Evolutionary conservation across 2,888 invertebrate genomes (phyloP).

Genomic region (Diaphora mendica): DNA sequence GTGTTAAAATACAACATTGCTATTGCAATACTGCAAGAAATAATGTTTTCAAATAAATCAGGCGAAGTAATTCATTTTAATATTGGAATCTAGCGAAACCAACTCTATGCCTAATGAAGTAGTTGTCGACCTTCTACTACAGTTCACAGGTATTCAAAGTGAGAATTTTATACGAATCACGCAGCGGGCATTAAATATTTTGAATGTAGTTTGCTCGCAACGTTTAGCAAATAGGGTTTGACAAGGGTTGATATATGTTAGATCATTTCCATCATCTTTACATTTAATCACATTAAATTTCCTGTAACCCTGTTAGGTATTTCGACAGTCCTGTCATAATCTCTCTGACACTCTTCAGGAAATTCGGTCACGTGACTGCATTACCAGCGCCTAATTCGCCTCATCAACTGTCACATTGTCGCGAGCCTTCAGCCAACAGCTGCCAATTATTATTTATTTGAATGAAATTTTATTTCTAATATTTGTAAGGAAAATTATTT

Average conservation of each 20-base stretch:
- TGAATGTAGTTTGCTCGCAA: not conserved
- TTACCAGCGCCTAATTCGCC: not conserved
- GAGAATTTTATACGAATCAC: not conserved
- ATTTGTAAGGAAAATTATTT: not conserved
- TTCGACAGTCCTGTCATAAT: not conserved
- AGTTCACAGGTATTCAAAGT: not conserved
- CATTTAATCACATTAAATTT: not conserved
- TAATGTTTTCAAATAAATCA: too few species aligned
- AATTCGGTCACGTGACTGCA: not conserved
- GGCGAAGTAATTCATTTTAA: not conserved
- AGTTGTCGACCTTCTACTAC: not conserved
- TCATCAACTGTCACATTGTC: not conserved
- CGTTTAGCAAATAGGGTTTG: not conserved
- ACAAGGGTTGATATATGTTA: conserved; percentile 24
- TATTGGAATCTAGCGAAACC: not conserved
- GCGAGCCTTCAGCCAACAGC: not conserved
- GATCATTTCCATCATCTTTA: not conserved
- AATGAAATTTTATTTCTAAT: not conserved
- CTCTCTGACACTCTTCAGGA: not conserved
- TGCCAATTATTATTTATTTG: not conserved
- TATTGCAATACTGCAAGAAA: too few species aligned
- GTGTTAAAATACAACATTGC: not conserved
- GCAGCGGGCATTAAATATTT: not conserved
- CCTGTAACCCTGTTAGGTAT: not conserved
- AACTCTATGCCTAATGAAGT: not conserved